Percentiles rank a stretch among this genome's conserved stretches.
These are phyloP conservation scores for Trematocara nigrifrons DNA, from an alignment of 2,113 vertebrate genomes.

Conservation along the genomic window DNA sequence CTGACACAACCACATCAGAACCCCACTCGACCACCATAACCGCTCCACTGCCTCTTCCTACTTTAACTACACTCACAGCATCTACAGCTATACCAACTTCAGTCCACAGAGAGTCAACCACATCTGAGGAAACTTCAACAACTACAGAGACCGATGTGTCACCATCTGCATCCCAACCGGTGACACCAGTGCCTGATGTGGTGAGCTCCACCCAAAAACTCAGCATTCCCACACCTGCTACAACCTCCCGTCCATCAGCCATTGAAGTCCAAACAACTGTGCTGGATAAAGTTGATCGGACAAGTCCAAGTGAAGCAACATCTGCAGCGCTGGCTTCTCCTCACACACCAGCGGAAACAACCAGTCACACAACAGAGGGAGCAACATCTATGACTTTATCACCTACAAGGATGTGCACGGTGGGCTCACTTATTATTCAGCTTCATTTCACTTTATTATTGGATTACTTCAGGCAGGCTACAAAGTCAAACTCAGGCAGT, in stretches of 20 bases:
- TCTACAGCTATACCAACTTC: neutral
- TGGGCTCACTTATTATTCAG: slow-evolving; percentile 30
- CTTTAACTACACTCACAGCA: neutral
- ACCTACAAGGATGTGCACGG: slow-evolving; percentile 63
- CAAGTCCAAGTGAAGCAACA: neutral
- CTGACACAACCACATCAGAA: neutral
- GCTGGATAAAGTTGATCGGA: neutral
- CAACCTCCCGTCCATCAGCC: neutral
- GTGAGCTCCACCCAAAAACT: neutral
- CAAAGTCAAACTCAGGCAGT: neutral
- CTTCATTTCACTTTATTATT: neutral
- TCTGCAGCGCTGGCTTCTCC: neutral
- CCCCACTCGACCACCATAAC: neutral
- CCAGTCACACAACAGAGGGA: neutral
- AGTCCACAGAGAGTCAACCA: neutral
- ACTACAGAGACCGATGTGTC: neutral
- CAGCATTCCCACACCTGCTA: neutral
- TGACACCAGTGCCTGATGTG: neutral
- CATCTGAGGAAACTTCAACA: neutral
- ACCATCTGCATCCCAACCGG: neutral
- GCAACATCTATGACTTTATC: slow-evolving; percentile 9
- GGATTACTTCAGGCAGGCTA: neutral
- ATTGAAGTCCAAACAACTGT: neutral
- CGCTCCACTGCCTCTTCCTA: neutral
- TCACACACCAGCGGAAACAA: neutral